Evolutionary conservation across 2,113 vertebrate species (phyloP).

Genomic region (crab-eating macaque (Macaca fascicularis)): DNA sequence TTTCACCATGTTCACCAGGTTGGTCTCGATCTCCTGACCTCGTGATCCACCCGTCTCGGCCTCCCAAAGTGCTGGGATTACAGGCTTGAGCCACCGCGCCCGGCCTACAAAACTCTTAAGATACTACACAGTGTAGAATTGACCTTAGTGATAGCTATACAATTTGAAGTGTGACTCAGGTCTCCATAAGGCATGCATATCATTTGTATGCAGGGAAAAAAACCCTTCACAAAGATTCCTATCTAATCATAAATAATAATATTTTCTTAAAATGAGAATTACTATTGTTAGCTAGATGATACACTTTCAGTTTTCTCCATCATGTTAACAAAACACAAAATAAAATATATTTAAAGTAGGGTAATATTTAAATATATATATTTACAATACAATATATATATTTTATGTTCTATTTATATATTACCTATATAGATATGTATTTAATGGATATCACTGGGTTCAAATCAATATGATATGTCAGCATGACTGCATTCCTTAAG

Average conservation of each 20-base stretch:
- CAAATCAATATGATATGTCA: neutral
- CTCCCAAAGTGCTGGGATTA: too few species aligned
- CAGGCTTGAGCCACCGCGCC: too few species aligned
- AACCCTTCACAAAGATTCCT: neutral
- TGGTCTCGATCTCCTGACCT: too few species aligned
- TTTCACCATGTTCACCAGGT: too few species aligned
- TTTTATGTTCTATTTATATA: too few species aligned
- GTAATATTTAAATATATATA: neutral
- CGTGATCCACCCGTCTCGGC: too few species aligned
- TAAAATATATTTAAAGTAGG: neutral
- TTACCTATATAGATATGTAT: too few species aligned
- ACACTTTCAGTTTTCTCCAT: neutral
- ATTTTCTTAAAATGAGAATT: neutral
- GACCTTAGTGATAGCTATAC: neutral
- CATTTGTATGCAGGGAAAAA: neutral
- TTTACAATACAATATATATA: neutral
- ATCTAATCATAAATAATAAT: neutral
- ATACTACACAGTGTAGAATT: neutral
- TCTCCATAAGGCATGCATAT: neutral
- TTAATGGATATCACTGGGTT: neutral
- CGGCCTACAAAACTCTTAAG: neutral
- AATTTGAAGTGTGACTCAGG: neutral
- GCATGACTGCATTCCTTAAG: neutral
- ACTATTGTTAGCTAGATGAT: neutral
- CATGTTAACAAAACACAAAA: neutral